Evolutionary conservation across 2,797 vertebrate genomes (phyloP), one percentile per base, ranked within the genome.

Genomic region (Gobionotothen gibberifrons): DNA sequence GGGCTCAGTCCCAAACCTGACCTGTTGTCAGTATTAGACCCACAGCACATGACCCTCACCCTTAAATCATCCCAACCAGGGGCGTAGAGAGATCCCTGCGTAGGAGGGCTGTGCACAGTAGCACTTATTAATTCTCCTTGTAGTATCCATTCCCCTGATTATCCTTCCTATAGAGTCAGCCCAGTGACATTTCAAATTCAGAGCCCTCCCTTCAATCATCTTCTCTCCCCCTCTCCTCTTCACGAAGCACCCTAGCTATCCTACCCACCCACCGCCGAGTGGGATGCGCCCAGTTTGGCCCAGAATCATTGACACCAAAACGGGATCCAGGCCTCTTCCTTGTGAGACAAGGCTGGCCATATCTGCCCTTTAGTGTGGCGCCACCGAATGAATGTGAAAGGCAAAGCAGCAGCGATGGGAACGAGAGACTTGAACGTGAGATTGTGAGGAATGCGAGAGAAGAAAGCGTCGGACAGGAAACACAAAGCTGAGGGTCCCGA

Each of bases 291-390:
- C 19, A 66, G 13, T 78, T 74, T 60, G 71, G 55, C 73, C 83
- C 63, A 72, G 56, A 84, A 82, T 75, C 79, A 57, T 17, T 55
- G 81, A 83, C 84, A 86, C 85, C 86, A 80, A 80, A 82, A 84
- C 62, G 36, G 82, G 84, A 87, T 85, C 76, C 49, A 61, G 88
- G 88, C 85, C 86, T 51, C 64, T 70, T 49, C 89, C 91, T 92
- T 93, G 93, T 92, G 85, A 92, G 89, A 93, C 91, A 87, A 90
- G 93, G 88, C 83, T 67, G 82, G 87, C 85, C 85, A 59, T 58
- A 79, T 69, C 62, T 66, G 82, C 85, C 86, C 82, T 64, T 67
- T 63, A 68, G 80, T 83, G 87, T 14, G 73, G 87, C 85, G 57
- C 78, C 89, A 84, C 87, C 62, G 54, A 87, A 82, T 87, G 89